These are phyloP conservation scores for Heterocephalus glaber DNA, from an alignment of 2,113 vertebrate species.

Conservation along the genomic window DNA sequence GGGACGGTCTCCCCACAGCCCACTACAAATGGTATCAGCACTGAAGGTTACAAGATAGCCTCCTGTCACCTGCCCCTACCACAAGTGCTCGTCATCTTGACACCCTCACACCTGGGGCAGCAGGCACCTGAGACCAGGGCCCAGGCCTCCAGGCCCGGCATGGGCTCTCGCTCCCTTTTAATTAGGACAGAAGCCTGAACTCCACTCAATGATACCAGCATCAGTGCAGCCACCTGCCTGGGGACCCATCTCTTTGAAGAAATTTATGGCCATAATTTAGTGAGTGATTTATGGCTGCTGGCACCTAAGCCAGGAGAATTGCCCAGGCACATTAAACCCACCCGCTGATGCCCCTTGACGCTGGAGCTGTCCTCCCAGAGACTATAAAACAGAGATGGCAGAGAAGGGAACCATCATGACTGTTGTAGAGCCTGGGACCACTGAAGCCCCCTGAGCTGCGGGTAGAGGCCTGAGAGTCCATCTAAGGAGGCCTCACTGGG, in stretches of 20 bases:
- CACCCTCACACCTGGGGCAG: not conserved
- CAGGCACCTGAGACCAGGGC: fast-evolving
- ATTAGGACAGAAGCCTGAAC: slow-evolving; percentile 76
- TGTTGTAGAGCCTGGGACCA: not conserved
- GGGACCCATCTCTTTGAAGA: slow-evolving; percentile 70
- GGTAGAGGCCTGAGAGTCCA: not conserved
- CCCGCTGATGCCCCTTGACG: slow-evolving; percentile 74
- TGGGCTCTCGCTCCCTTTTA: slow-evolving; percentile 58
- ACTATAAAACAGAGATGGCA: slow-evolving; percentile 70
- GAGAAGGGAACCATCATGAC: slow-evolving; percentile 45
- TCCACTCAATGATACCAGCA: slow-evolving; percentile 74
- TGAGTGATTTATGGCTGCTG: slow-evolving; percentile 81
- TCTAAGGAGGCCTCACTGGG: fast-evolving
- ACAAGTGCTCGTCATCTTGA: fast-evolving
- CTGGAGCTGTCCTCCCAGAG: slow-evolving; percentile 67
- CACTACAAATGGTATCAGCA: too few relatives aligned
- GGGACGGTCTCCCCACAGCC: too few relatives aligned
- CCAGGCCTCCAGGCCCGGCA: fast-evolving
- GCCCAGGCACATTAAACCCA: slow-evolving; percentile 80
- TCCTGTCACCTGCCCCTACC: not conserved
- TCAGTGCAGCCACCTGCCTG: slow-evolving; percentile 68
- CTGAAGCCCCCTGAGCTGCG: not conserved
- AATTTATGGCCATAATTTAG: slow-evolving; percentile 86
- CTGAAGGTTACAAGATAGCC: fast-evolving
- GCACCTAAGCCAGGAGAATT: slow-evolving; percentile 80